Evolutionary conservation across 2,888 invertebrate genomes (phyloP).

Genomic region (Drosophila antonietae): DNA sequence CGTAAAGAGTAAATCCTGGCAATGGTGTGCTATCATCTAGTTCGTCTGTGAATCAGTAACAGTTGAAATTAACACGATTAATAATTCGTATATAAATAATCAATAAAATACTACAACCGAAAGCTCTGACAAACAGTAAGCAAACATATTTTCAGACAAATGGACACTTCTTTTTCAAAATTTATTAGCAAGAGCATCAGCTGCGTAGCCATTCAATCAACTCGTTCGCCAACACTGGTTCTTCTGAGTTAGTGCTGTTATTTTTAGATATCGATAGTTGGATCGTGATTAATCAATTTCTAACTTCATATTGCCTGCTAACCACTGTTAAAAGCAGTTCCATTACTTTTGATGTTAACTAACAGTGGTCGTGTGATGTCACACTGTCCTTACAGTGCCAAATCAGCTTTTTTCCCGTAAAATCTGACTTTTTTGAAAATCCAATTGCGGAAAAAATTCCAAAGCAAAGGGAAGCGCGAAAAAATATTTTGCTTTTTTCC

Average conservation of each 20-base stretch:
- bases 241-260: neutral
- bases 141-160: constrained; percentile 39
- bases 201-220: constrained; percentile 48
- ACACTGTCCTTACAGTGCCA: no score
- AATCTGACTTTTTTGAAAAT: no score
- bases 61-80: neutral
- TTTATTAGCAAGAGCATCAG: constrained; percentile 52
- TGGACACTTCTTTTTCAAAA: constrained; percentile 63
- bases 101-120: constrained; percentile 32
- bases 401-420: no score
- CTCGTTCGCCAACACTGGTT: constrained; percentile 31
- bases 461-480: no score
- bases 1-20: constrained; percentile 80
- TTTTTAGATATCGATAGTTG: constrained; percentile 22
- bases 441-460: no score
- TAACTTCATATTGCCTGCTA: no score
- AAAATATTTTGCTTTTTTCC: no score
- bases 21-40: constrained; percentile 72
- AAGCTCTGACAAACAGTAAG: constrained; percentile 10
- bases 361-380: neutral
- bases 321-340: neutral
- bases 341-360: neutral
- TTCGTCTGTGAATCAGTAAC: constrained; percentile 55
- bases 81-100: neutral
- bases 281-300: neutral